Percentiles rank a stretch among this genome's conserved stretches.
Conservation (phyloP, 2,113 vertebrate genomes). For the Isurus oxyrinchus region DNA sequence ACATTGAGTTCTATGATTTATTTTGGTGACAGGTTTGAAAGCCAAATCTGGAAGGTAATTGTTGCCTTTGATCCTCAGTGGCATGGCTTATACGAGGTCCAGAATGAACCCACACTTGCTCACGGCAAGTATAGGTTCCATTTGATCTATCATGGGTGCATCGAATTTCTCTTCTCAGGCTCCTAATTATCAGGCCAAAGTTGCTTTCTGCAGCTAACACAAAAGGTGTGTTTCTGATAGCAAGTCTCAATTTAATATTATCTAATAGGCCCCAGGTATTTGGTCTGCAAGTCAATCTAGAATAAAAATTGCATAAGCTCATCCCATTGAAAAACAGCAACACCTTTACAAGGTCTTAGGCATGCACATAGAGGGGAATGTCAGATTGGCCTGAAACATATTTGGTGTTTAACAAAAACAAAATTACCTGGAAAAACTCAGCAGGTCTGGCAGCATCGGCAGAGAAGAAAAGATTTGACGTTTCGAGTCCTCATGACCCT, state of each 20-base stretch:
- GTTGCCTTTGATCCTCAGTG: background rate
- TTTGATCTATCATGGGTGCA: background rate
- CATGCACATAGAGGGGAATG: background rate
- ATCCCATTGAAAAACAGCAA: background rate
- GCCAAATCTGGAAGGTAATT: background rate
- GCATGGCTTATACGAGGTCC: background rate
- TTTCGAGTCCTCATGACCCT: too few species aligned
- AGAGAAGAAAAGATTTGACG: too few species aligned
- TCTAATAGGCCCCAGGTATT: background rate
- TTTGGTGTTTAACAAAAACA: too few species aligned
- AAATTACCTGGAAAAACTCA: too few species aligned
- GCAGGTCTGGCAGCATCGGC: too few species aligned
- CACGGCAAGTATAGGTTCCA: background rate
- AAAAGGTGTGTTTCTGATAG: background rate
- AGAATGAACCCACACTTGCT: background rate
- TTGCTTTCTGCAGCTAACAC: background rate
- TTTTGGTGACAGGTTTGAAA: background rate
- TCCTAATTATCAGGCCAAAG: background rate
- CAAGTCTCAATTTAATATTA: background rate
- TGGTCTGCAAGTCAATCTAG: background rate
- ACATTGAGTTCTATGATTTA: background rate
- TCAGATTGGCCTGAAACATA: background rate
- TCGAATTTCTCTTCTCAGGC: background rate
- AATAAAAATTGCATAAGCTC: background rate
- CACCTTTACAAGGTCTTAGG: background rate